Evolutionary conservation across 2,888 invertebrate species (phyloP).

Genomic region (Siphlonurus alternatus): DNA sequence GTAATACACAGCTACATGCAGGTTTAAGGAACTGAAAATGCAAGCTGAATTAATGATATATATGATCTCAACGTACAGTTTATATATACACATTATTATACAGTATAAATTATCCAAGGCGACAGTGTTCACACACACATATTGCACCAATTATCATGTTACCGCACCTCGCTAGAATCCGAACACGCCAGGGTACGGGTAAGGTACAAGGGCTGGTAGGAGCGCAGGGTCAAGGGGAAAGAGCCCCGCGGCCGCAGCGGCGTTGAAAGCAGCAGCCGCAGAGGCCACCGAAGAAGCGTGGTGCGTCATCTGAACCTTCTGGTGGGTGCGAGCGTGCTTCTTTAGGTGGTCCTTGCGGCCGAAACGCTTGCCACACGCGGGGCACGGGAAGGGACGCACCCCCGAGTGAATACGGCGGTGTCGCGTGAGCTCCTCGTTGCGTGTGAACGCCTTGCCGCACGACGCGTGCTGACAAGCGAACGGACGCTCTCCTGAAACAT

Average conservation of each 20-base stretch:
- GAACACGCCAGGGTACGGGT: not conserved
- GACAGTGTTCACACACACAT: no score
- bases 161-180: not conserved
- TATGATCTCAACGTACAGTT: no score
- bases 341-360: conserved; percentile 88
- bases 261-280: not conserved
- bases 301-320: conserved; percentile 14
- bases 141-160: no score
- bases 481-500: conserved; percentile 55
- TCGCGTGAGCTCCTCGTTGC: conserved; percentile 83
- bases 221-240: not conserved
- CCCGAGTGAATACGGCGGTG: conserved; percentile 83
- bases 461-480: conserved; percentile 71
- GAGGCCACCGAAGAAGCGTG: not conserved
- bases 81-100: no score
- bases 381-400: conserved; percentile 68
- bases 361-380: conserved; percentile 79
- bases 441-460: conserved; percentile 78
- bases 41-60: no score
- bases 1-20: no score
- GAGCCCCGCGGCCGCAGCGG: not conserved
- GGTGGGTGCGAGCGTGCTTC: conserved; percentile 80
- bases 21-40: no score
- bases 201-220: not conserved
- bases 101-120: no score